These are phyloP conservation scores for Ginglymostoma cirratum DNA, from an alignment of 2,113 vertebrate species.

Conservation along the genomic window DNA sequence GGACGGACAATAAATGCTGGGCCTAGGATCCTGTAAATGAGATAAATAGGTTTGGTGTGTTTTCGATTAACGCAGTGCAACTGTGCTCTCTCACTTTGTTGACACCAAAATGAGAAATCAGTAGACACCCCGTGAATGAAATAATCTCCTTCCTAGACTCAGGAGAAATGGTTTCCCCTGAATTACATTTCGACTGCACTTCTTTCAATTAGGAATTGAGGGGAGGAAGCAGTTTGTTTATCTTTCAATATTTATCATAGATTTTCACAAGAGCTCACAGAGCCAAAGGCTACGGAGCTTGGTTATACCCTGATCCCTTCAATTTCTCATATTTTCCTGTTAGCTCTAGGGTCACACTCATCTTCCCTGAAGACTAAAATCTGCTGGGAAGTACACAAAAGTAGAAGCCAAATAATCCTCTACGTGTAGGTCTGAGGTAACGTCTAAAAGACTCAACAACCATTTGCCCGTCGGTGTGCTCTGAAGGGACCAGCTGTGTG, in stretches of 20 bases:
- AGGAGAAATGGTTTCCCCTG: background rate
- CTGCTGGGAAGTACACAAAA: background rate
- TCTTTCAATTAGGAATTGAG: background rate
- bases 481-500: slow-evolving; percentile 1
- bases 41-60: too few species aligned
- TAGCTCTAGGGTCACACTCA: background rate
- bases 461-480: background rate
- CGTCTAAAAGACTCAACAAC: background rate
- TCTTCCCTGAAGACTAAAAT: background rate
- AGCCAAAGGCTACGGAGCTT: background rate
- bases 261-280: background rate
- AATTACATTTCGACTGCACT: background rate
- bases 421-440: slow-evolving; percentile 19
- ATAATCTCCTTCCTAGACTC: background rate
- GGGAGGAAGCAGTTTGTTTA: background rate
- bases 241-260: slow-evolving; percentile 3
- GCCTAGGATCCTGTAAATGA: too few species aligned
- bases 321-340: background rate
- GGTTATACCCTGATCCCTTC: background rate
- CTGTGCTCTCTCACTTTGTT: background rate
- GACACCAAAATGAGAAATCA: background rate
- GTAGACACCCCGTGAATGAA: background rate
- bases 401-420: background rate
- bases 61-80: too few species aligned
- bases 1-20: too few species aligned